Percentiles rank a stretch among this genome's conserved stretches.
Evolutionary conservation across 2,113 vertebrate species (phyloP).

Genomic region (Camarhynchus parvulus): DNA sequence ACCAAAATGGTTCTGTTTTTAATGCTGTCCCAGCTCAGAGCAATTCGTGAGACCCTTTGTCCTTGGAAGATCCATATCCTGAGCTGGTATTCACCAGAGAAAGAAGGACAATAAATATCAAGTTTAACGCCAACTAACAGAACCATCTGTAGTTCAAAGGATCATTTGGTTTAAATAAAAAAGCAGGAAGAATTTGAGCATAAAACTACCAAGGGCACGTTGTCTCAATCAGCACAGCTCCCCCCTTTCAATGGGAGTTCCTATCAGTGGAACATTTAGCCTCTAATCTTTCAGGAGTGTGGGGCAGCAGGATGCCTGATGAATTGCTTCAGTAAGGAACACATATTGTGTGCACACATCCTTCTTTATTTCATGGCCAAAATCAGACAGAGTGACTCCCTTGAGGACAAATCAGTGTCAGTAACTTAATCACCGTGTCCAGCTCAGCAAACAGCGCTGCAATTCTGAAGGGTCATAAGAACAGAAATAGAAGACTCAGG

Average conservation of each 20-base stretch:
- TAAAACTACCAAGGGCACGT: neutral
- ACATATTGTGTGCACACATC: neutral
- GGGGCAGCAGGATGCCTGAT: neutral
- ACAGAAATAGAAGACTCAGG: neutral
- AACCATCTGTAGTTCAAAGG: neutral
- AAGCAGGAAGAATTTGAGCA: neutral
- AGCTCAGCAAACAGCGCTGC: neutral
- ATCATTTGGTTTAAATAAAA: neutral
- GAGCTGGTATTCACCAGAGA: neutral
- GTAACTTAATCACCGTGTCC: neutral
- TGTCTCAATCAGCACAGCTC: neutral
- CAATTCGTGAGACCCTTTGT: neutral
- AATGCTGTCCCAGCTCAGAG: neutral
- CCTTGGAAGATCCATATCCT: neutral
- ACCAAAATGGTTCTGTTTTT: neutral
- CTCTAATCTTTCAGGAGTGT: neutral
- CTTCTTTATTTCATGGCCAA: neutral
- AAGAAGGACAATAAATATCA: neutral
- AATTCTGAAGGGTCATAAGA: neutral
- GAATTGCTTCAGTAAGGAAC: neutral
- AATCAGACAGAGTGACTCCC: conserved; percentile 1
- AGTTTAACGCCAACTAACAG: neutral
- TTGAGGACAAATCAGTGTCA: neutral
- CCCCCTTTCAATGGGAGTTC: neutral
- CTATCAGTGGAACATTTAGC: neutral